phyloP scores from a whole-genome alignment of 2,797 vertebrate species.

The Manis pentadactyla region DNA sequence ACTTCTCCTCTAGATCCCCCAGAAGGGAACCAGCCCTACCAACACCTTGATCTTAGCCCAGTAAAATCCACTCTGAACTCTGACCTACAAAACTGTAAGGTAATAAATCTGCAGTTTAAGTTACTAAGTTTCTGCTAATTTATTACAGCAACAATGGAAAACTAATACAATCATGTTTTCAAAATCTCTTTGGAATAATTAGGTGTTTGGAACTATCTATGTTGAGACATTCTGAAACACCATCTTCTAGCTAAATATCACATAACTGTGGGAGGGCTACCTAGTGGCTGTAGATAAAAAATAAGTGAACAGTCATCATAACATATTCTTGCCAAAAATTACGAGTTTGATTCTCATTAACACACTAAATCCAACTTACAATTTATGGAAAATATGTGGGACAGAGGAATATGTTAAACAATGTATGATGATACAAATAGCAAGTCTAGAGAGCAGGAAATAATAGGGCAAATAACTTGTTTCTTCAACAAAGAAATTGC shows the following conservation, averaged over 20 bases:
- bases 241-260: not conserved
- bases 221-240: constrained; percentile 56
- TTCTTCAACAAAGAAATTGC: not conserved
- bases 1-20: not conserved
- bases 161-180: not conserved
- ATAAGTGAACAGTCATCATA: constrained; percentile 24
- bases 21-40: not conserved
- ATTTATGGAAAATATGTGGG: constrained; percentile 57
- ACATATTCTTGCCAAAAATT: constrained; percentile 31
- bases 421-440: not conserved
- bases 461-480: not conserved
- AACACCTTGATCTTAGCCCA: not conserved
- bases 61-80: not conserved
- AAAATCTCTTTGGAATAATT: constrained; percentile 55
- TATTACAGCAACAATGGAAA: constrained; percentile 50
- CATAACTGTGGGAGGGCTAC: constrained; percentile 6
- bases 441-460: not conserved
- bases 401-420: constrained; percentile 9
- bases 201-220: constrained; percentile 55
- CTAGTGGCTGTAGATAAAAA: constrained; percentile 38
- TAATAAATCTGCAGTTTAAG: not conserved
- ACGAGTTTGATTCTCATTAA: constrained; percentile 47
- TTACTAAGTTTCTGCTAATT: constrained; percentile 1
- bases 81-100: not conserved
- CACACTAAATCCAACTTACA: constrained; percentile 43